Evolutionary conservation across 2,797 vertebrate species (phyloP).

Genomic region (Cossypha heuglini): DNA sequence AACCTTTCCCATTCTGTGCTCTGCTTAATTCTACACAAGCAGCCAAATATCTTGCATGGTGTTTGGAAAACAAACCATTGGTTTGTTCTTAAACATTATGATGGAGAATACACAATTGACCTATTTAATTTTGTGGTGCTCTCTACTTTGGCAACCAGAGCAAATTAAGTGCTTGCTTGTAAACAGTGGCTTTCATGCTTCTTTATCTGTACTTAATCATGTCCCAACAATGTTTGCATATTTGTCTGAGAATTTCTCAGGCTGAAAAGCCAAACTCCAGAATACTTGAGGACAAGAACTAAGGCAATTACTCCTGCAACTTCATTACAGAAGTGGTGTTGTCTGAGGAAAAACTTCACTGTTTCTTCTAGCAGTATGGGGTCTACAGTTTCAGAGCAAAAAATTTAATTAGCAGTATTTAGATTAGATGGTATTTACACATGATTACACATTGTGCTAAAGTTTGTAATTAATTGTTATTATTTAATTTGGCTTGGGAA

Average conservation of each 20-base stretch:
- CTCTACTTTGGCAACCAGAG: background rate
- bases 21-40: background rate
- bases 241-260: background rate
- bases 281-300: background rate
- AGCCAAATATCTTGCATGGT: background rate
- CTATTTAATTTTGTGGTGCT: background rate
- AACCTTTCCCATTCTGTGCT: background rate
- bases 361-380: background rate
- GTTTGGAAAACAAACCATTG: background rate
- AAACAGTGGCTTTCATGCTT: background rate
- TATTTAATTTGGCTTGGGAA: background rate
- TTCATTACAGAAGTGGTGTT: background rate
- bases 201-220: background rate
- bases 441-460: background rate
- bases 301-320: background rate
- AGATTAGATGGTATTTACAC: background rate
- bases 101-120: background rate
- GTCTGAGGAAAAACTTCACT: background rate
- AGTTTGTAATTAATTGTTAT: background rate
- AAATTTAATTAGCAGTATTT: background rate
- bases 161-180: background rate
- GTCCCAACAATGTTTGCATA: background rate
- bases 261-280: background rate
- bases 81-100: background rate
- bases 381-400: background rate